Conservation (phyloP, 2,113 vertebrate genomes). For the Pelobates fuscus region DNA sequence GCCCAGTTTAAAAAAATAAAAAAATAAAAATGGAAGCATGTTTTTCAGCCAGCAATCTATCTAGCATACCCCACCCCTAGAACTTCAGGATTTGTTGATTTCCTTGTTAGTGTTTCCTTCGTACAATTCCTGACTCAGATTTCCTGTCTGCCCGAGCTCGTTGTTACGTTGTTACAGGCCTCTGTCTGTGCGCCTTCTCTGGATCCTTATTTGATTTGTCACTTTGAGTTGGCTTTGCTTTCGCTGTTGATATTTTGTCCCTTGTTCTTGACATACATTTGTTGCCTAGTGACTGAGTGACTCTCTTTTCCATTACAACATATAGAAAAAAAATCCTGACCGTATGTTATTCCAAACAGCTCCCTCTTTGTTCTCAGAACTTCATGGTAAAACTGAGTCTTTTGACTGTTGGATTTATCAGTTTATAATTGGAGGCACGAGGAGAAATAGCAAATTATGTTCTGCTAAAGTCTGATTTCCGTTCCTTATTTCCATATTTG, state of each 20-base stretch:
- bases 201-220: constrained; percentile 11
- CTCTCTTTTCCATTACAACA: neutral
- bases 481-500: no score
- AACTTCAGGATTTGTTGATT: no score
- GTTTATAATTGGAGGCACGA: no score
- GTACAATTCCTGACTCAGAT: no score
- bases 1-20: no score
- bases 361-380: constrained; percentile 27
- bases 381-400: constrained; percentile 16
- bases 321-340: neutral
- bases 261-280: neutral
- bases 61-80: no score
- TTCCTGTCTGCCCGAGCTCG: neutral
- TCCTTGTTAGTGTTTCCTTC: no score
- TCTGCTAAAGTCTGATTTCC: no score
- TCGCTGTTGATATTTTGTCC: neutral
- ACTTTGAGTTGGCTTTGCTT: constrained; percentile 8
- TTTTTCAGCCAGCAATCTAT: no score
- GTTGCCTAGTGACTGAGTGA: constrained; percentile 4
- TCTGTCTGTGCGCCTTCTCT: neutral
- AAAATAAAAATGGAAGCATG: no score
- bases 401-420: constrained; percentile 1
- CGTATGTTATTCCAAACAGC: no score
- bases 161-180: neutral
- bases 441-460: no score